Percentiles rank a stretch among this genome's conserved stretches.
Evolutionary conservation across 2,113 vertebrate genomes (phyloP).

Genomic region (Protobothrops flavoviridis): DNA sequence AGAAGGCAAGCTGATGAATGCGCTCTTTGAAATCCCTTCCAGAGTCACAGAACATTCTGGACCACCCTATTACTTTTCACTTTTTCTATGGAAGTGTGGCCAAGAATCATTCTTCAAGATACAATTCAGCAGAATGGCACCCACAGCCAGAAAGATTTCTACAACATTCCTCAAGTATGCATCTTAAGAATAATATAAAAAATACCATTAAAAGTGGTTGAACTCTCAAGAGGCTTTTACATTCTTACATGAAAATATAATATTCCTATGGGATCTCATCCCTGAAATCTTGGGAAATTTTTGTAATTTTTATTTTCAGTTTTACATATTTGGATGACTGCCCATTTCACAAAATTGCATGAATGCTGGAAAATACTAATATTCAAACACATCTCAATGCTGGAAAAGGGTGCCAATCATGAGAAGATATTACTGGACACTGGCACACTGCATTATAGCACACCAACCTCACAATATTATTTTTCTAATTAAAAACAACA

Average conservation of each 20-base stretch:
- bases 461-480: background rate
- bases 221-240: background rate
- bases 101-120: background rate
- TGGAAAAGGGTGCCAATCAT: background rate
- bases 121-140: background rate
- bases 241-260: background rate
- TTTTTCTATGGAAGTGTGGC: background rate
- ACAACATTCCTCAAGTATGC: background rate
- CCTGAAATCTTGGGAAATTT: background rate
- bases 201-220: background rate
- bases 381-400: background rate
- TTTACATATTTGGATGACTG: background rate
- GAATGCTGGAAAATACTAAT: background rate
- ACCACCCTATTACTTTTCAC: background rate
- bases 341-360: background rate
- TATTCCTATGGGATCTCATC: background rate
- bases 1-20: background rate
- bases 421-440: background rate
- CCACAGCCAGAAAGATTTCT: background rate
- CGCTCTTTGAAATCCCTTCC: background rate
- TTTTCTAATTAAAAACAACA: background rate
- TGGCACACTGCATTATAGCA: slow-evolving; percentile 1
- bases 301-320: background rate
- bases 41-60: background rate
- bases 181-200: background rate